phyloP scores from a whole-genome alignment of 1,140 invertebrate species.

The Daktulosphaira vitifoliae region DNA sequence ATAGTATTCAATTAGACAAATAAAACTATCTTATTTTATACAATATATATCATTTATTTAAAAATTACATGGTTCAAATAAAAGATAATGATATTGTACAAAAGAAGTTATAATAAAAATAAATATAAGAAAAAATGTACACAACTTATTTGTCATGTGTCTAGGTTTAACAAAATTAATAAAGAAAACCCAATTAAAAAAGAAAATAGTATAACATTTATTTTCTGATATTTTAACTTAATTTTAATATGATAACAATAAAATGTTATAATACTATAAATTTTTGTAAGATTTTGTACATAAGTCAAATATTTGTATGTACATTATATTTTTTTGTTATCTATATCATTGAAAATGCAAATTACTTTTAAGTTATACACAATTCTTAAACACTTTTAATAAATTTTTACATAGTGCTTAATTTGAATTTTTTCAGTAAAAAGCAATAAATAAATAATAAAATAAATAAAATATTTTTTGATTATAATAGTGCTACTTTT shows the following conservation, averaged over 20 bases:
- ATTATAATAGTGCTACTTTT: conserved; percentile 25
- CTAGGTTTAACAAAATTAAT: conserved; percentile 22
- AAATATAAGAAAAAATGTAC: neutral
- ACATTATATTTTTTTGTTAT: conserved; percentile 23
- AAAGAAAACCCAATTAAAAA: neutral
- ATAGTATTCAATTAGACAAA: too few relatives aligned
- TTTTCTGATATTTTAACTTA: conserved; percentile 28
- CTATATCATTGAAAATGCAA: conserved; percentile 17
- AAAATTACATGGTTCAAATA: conserved; percentile 20
- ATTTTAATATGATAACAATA: conserved; percentile 17
- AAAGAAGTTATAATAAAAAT: conserved; percentile 4
- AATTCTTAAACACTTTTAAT: conserved; percentile 9
- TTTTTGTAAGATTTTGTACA: conserved; percentile 22
- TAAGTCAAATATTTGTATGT: conserved; percentile 28
- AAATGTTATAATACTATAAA: conserved; percentile 25
- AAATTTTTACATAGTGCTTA: conserved; percentile 8
- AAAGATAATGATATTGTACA: conserved; percentile 23
- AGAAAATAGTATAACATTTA: conserved; percentile 23
- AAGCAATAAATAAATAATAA: too few relatives aligned
- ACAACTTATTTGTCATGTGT: conserved; percentile 7
- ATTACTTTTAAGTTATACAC: conserved; percentile 21
- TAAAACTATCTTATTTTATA: too few relatives aligned
- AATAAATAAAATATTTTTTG: conserved; percentile 30
- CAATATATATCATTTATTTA: conserved; percentile 28
- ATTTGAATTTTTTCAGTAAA: too few relatives aligned